phyloP scores from a whole-genome alignment of 2,797 vertebrate species.

The Acridotheres tristis region DNA sequence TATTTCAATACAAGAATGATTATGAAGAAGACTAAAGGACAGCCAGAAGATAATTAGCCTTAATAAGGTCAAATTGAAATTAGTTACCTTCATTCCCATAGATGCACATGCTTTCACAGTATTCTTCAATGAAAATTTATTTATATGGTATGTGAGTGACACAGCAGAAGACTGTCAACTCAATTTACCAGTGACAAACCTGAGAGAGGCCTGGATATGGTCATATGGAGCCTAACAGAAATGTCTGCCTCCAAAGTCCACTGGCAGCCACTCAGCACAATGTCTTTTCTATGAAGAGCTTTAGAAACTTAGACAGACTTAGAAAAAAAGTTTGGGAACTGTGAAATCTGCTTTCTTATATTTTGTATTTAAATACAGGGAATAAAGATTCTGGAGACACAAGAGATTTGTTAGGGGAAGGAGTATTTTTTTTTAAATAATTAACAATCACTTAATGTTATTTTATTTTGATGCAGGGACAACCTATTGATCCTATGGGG shows the following conservation, averaged over 20 bases:
- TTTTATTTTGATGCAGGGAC: background rate
- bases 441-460: background rate
- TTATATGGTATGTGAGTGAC: background rate
- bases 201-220: background rate
- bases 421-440: background rate
- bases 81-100: background rate
- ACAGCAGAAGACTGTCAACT: background rate
- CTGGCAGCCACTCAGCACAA: accelerated
- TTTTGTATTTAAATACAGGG: background rate
- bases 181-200: background rate
- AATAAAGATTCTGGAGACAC: background rate
- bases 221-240: background rate
- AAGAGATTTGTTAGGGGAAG: background rate
- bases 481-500: background rate
- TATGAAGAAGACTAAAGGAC: background rate
- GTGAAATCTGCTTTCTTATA: background rate
- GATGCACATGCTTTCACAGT: background rate
- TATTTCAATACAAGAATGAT: background rate
- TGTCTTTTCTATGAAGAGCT: background rate
- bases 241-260: accelerated
- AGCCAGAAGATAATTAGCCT: background rate
- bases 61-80: background rate
- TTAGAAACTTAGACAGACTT: background rate
- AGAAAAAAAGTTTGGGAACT: background rate
- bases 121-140: background rate